A percentile compares a stretch with the other conserved stretches of the same genome.
phyloP scores from a whole-genome alignment of 2,888 invertebrate species.

The Chloroclysta siterata region DNA sequence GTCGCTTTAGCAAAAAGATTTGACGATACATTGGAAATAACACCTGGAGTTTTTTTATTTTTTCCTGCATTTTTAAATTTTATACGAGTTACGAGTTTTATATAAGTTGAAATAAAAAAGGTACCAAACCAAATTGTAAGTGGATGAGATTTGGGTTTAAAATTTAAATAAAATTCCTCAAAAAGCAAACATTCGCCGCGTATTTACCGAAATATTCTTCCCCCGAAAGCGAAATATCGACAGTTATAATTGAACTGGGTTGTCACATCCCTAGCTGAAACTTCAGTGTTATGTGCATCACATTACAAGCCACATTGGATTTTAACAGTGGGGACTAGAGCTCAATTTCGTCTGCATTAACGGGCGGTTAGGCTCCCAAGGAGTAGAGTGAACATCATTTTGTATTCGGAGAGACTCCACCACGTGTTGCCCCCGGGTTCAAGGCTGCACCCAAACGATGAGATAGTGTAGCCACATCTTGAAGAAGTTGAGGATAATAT shows the following conservation, averaged over 20 bases:
- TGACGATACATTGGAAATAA: too few relatives aligned
- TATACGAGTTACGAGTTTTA: too few relatives aligned
- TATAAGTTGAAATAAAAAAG: too few relatives aligned
- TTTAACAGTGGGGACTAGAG: constrained; percentile 55
- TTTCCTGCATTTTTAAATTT: too few relatives aligned
- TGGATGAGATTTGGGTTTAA: neutral
- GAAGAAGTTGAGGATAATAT: constrained; percentile 17
- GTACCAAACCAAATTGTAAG: neutral
- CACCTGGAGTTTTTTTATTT: too few relatives aligned
- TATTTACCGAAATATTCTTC: constrained; percentile 17
- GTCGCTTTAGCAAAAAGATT: too few relatives aligned
- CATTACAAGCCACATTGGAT: constrained; percentile 56
- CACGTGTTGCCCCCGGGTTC: constrained; percentile 76
- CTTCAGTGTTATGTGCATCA: constrained; percentile 39
- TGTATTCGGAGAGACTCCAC: constrained; percentile 66
- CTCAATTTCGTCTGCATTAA: constrained; percentile 54
- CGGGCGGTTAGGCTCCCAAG: constrained; percentile 57
- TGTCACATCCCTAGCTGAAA: constrained; percentile 42
- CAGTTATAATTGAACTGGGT: constrained; percentile 40
- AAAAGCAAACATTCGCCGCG: constrained; percentile 10
- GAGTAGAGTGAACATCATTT: constrained; percentile 67
- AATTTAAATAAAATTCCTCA: constrained; percentile 2
- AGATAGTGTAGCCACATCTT: constrained; percentile 51
- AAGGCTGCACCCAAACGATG: constrained; percentile 63
- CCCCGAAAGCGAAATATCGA: constrained; percentile 36